A percentile compares a stretch with the other conserved stretches of the same genome.
Conservation (phyloP, 2,888 invertebrate species). For the Apotomis turbidana region DNA sequence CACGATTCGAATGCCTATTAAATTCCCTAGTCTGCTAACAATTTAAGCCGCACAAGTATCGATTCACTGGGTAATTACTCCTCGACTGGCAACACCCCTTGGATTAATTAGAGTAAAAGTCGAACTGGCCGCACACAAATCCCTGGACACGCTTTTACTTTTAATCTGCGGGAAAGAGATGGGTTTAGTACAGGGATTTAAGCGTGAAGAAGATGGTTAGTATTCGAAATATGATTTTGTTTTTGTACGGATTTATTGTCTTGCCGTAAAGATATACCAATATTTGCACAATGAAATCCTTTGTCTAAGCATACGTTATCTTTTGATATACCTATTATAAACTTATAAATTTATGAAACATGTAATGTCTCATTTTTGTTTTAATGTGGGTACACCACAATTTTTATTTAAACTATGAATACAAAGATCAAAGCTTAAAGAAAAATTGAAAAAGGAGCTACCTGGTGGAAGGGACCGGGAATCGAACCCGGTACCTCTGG, state of each 20-base stretch:
- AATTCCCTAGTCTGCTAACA: conserved; percentile 34
- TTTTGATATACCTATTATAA: no score
- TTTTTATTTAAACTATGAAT: no score
- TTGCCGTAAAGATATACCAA: neutral
- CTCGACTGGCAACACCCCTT: conserved; percentile 51
- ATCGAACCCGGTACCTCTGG: no score
- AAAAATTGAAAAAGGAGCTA: no score
- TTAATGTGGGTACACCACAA: no score
- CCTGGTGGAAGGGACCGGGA: no score
- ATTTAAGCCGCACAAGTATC: conserved; percentile 46
- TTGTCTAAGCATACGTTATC: no score
- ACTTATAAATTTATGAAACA: no score
- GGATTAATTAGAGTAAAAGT: conserved; percentile 55
- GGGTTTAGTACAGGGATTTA: conserved; percentile 6
- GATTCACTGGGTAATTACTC: conserved; percentile 52
- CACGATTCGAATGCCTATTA: conserved; percentile 25
- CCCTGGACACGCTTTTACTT: conserved; percentile 43
- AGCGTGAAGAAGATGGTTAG: conserved; percentile 1
- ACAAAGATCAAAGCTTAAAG: no score
- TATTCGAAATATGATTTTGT: conserved; percentile 24
- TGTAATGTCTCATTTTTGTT: no score
- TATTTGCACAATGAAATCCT: no score
- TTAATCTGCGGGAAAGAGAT: conserved; percentile 35
- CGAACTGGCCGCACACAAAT: conserved; percentile 49
- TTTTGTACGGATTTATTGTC: conserved; percentile 5